Base-by-base conservation (phyloP, 2,797 vertebrate genomes). In the Ispidina picta region DNA sequence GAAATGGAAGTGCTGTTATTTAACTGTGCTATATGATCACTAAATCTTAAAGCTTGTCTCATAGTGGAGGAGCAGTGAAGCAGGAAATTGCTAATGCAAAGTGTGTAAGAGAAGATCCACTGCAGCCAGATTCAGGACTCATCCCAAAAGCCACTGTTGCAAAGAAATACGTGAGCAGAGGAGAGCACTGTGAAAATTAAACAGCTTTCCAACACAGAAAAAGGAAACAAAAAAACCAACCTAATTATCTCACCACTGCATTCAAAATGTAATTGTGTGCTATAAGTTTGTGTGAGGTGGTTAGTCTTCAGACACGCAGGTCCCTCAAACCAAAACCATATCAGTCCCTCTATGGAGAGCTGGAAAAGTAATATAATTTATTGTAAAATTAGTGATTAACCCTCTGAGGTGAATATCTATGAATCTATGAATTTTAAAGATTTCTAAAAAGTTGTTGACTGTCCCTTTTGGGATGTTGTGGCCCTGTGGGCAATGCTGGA, bases 51-150 rank as follows among this genome's bases (percentile, higher is more conserved):
- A 64, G 77, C 89, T 96, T 97, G 96, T 96, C 96, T 97, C 96
- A 92, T 69, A 96, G 91, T 74, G 62, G 73, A 96, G 83, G 44
- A 96, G 94, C 97, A 97, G 93, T 86, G 95, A 97, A 97, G 97
- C 96, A 96, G 76, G 88, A 97, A 97, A 98, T 97, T 97, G 96
- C 89, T 96, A 97, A 96, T 80, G 96, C 87, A 89, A 95, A 83
- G 91, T 90, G 90, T 95, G 33, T 65, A 95, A 90, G 88, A 93
- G 92, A 96, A 93, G 85, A 96, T 90, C 85, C 86, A 85, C 88
- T 95, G 84, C 7, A 55, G 78, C 75, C 92, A 56, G 52, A 86
- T 77, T 92, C 76, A 89, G 79, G 81, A 49, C 51, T 84, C 63
- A 84, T 82, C 75, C 64, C 73, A 83, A 89, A 95, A 93, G 68